Conservation (phyloP, 2,888 invertebrate species). For the Mycogona germanica region DNA sequence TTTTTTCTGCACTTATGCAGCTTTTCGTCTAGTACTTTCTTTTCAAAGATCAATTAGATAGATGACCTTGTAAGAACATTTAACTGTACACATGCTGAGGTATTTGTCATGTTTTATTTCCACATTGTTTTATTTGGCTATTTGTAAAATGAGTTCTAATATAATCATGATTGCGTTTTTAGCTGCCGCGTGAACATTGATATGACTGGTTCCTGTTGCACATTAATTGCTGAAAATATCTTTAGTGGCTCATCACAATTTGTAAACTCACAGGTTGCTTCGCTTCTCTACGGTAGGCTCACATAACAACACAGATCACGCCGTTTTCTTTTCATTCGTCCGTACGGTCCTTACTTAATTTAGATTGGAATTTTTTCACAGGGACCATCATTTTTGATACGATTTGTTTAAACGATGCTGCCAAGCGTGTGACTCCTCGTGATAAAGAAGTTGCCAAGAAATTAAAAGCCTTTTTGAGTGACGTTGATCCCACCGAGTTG, state of each 20-base stretch:
- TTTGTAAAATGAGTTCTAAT: constrained; percentile 2
- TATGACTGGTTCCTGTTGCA: constrained; percentile 66
- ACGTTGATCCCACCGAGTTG: constrained; percentile 7
- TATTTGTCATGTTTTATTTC: too few species aligned
- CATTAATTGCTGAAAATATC: constrained; percentile 51
- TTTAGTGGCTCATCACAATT: constrained; percentile 31
- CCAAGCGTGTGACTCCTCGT: constrained; percentile 18
- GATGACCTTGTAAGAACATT: too few species aligned
- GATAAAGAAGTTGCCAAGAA: constrained; percentile 17
- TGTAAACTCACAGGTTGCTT: constrained; percentile 33
- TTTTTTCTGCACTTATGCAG: not conserved
- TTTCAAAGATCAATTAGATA: too few species aligned
- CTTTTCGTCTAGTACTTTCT: too few species aligned
- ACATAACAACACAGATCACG: not conserved
- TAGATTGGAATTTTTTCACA: not conserved
- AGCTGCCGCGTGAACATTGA: constrained; percentile 41
- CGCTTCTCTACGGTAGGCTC: constrained; percentile 39
- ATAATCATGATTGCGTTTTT: constrained; percentile 4
- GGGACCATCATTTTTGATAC: constrained; percentile 20
- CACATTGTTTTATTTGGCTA: too few species aligned
- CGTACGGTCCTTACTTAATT: not conserved
- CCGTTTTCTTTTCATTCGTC: not conserved
- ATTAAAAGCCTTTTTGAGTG: constrained; percentile 14
- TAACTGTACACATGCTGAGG: too few species aligned
- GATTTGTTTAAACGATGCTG: constrained; percentile 16